phyloP scores from a whole-genome alignment of 2,888 invertebrate genomes.

The Aleiodes testaceus region DNA sequence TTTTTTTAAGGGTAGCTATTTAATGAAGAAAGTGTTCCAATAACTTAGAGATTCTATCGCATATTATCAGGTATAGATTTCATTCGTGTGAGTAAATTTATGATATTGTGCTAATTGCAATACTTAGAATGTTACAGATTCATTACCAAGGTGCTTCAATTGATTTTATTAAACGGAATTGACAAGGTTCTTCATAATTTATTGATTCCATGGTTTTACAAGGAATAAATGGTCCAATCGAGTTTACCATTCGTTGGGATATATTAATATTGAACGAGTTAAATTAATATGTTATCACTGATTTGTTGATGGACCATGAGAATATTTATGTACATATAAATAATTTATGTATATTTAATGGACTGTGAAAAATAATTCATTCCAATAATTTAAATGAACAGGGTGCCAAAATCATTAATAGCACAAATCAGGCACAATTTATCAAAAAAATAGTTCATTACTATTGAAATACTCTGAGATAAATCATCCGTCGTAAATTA shows the following conservation, averaged over 20 bases:
- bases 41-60: slow-evolving; percentile 6
- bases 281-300: slow-evolving; percentile 22
- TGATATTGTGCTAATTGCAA: slow-evolving; percentile 9
- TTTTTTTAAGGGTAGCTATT: slow-evolving; percentile 19
- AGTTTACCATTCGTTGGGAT: slow-evolving; percentile 26
- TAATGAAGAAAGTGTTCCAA: slow-evolving; percentile 13
- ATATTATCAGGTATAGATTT: slow-evolving; percentile 5
- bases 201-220: neutral
- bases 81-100: slow-evolving; percentile 7
- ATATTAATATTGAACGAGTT: slow-evolving; percentile 17
- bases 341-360: slow-evolving; percentile 40
- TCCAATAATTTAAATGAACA: slow-evolving; percentile 33
- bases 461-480: slow-evolving; percentile 19
- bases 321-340: slow-evolving; percentile 38
- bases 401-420: slow-evolving; percentile 40
- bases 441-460: neutral
- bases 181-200: slow-evolving; percentile 20
- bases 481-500: slow-evolving; percentile 31
- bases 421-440: slow-evolving; percentile 20
- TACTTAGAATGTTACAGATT: slow-evolving; percentile 9
- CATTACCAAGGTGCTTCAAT: neutral
- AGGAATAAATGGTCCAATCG: neutral
- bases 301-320: slow-evolving; percentile 22
- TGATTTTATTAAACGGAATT: slow-evolving; percentile 25
- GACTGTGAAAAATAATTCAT: slow-evolving; percentile 33